Evolutionary conservation across 2,113 vertebrate genomes (phyloP), one percentile per base, ranked within the genome.

Genomic region (Hystrix cristata): DNA sequence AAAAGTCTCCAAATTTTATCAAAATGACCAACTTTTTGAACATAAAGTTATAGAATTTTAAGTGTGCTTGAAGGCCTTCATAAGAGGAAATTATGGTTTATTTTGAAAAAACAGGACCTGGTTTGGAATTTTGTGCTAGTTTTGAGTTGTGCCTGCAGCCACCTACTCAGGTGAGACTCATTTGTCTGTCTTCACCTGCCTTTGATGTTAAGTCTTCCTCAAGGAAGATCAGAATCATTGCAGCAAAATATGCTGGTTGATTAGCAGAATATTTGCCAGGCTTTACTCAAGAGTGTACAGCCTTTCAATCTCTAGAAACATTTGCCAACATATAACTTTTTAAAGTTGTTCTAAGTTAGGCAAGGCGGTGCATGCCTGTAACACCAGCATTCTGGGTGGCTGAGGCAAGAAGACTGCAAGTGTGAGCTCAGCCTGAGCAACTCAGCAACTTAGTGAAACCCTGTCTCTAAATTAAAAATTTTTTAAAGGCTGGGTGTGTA

Each of bases 21-120:
- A 93, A 95, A 79, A 94, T 7, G 14, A 93, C 38, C 74, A 71
- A 76, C 38, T 57, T 79, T 62, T 87, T 71, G 29, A 82, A 87
- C 15, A 10, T 31, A 34, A 72, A 72, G 23, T 34, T 53, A 19
- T 29, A 1, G 18, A 23, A 51, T 64, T n/a, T 23, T 31, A 89
- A 82, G 43, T n/a, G 9, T 18, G 9, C 12, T 12, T 67, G 31
- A 53, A 60, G 53, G 10, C 25, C 23, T 82, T 65, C 3, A 31
- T 29, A 59, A n/a, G 10, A n/a, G 11, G 90, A 81, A 69, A 31
- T 8, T 18, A n/a, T n/a, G 21, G 4, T 79, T 91, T 34, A 4
- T 82, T 91, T 81, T 71, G 85, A 85, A 64, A 60, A 84, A 84
- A 11, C 14, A 1, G 1, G 21, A 4, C 62, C 16, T 64, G 31